Evolutionary conservation across 2,113 vertebrate genomes (phyloP).

Genomic region (Chloropsis cyanopogon): DNA sequence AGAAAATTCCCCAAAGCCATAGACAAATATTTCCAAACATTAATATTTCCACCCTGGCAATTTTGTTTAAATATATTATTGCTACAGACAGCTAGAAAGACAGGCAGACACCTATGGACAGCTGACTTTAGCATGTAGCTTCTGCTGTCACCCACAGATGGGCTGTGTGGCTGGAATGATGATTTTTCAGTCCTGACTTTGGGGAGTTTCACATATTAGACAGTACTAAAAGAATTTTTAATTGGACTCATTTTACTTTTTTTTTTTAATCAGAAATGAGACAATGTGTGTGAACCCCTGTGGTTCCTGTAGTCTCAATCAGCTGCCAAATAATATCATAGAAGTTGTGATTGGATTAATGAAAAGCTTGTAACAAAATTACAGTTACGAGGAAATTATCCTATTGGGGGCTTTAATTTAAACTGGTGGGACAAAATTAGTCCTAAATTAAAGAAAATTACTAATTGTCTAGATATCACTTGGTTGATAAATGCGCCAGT

Average conservation of each 20-base stretch:
- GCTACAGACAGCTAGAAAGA: neutral
- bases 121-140: conserved; percentile 8
- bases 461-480: conserved; percentile 41
- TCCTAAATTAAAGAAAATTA: conserved; percentile 63
- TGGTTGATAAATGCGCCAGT: conserved; percentile 31
- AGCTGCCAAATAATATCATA: conserved; percentile 66
- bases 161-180: conserved; percentile 30
- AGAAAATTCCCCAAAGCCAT: neutral
- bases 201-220: conserved; percentile 44
- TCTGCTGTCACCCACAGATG: neutral
- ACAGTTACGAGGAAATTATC: conserved; percentile 59
- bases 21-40: neutral
- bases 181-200: conserved; percentile 25
- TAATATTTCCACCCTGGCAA: neutral
- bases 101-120: neutral
- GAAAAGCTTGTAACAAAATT: conserved; percentile 74
- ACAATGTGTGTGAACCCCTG: conserved; percentile 49
- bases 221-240: conserved; percentile 58
- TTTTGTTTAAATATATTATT: neutral
- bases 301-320: conserved; percentile 59
- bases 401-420: conserved; percentile 61
- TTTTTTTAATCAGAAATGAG: conserved; percentile 53
- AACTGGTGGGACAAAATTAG: conserved; percentile 64
- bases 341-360: conserved; percentile 72
- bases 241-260: conserved; percentile 40